Base-by-base conservation (phyloP, 2,797 vertebrate species). In the Triplophysa bombifrons region DNA sequence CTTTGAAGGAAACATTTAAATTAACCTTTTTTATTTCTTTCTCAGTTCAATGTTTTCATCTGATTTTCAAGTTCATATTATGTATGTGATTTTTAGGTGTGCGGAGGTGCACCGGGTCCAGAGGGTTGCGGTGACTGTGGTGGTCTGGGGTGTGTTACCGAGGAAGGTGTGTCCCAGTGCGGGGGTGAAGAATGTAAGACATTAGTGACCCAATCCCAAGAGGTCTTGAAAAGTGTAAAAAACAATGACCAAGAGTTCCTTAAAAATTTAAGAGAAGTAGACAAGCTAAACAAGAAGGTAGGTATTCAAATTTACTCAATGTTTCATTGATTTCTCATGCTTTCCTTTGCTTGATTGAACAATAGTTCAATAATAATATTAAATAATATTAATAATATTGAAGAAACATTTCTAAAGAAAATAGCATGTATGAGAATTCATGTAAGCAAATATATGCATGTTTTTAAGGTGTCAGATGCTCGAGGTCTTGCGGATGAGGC, bases 261-360 rank as follows among this genome's bases (percentile, higher is more conserved):
- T n/a, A 89, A 89, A 2, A 95, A 96, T 0, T 90, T 98, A 89
- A 93, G 94, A 82, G 97, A 99, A 84, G 95, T 98, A 82, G 96
- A 98, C 87, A 95, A 96, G 87, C 96, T 99, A 70, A 98, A 96
- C 82, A 94, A 93, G 89, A 94, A 95, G 97, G 98, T 98, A 91
- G 86, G 89, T 41, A 79, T 69, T 44, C 7, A 3, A 2, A 63
- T 65, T 44, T 2, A 44, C 10, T 11, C n/a, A 4, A 12, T 4
- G 4, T 27, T 27, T 60, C 0, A 7, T 61, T 17, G 0, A 14
- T 34, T 1, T 38, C 34, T 38, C 0, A 3, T 30, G 14, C 14
- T 17, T 13, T n/a, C 25, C 12, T 60, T 16, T 25, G 11, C 13
- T 60, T 60, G 56, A 4, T 27, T 27, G 13, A 27, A 25, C 3